These are phyloP conservation scores for Abrostola triplasia DNA, from an alignment of 2,888 invertebrate genomes.

Conservation along the genomic window DNA sequence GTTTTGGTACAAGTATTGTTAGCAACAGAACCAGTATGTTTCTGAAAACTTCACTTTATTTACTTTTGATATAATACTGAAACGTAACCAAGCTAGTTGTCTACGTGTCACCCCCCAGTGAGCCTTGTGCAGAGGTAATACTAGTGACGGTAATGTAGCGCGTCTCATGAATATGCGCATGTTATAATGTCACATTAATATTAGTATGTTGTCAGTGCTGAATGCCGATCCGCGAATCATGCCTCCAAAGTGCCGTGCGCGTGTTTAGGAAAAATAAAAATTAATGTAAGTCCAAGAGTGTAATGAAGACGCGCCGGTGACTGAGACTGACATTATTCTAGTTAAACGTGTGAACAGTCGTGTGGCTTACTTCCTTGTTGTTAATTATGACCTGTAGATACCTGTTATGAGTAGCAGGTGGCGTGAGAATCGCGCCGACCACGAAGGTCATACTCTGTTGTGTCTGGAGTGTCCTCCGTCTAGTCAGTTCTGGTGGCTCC, in stretches of 20 bases:
- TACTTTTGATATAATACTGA: too few relatives aligned
- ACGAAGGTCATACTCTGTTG: conserved; percentile 2
- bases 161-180: too few relatives aligned
- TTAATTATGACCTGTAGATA: background rate
- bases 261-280: background rate
- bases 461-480: background rate
- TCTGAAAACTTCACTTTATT: too few relatives aligned
- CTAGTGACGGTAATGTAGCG: too few relatives aligned
- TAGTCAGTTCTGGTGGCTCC: background rate
- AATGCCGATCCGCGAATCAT: background rate
- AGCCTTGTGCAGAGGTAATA: too few relatives aligned
- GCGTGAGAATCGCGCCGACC: conserved; percentile 6
- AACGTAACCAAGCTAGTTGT: too few relatives aligned
- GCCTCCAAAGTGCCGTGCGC: background rate
- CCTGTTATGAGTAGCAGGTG: conserved; percentile 1
- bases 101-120: too few relatives aligned
- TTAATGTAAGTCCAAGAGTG: too few relatives aligned
- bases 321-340: background rate
- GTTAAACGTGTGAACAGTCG: background rate
- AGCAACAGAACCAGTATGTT: too few relatives aligned
- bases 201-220: background rate
- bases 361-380: background rate
- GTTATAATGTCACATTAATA: too few relatives aligned
- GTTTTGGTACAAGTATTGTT: too few relatives aligned
- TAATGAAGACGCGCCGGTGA: too few relatives aligned